These are phyloP conservation scores for Epizoanthus stellaris DNA, from an alignment of 92 coral and sea anemone species.

Conservation along the genomic window DNA sequence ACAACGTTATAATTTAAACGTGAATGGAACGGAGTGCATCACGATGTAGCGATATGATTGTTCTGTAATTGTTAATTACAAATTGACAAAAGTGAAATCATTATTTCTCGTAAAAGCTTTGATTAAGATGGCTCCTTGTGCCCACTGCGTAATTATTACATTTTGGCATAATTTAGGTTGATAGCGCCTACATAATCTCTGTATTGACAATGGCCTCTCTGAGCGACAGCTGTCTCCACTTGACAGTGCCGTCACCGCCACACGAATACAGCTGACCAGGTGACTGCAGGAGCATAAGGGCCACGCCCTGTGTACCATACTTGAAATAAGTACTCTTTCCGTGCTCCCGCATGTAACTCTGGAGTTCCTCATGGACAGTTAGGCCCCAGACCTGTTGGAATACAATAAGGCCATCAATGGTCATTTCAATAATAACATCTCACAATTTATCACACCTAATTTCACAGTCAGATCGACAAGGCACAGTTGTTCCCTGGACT, in stretches of 20 bases:
- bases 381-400: slow-evolving; percentile 91
- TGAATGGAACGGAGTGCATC: neutral
- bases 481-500: too few relatives aligned
- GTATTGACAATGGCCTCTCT: slow-evolving; percentile 86
- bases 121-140: neutral
- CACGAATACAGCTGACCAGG: slow-evolving; percentile 91
- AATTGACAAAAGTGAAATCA: neutral
- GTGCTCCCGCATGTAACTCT: slow-evolving; percentile 89
- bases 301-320: slow-evolving; percentile 96
- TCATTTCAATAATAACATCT: too few relatives aligned
- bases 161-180: neutral
- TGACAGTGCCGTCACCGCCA: slow-evolving; percentile 95
- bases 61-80: neutral
- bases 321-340: slow-evolving; percentile 90
- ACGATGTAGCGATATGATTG: neutral
- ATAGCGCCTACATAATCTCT: slow-evolving; percentile 14
- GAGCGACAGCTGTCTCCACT: slow-evolving; percentile 90
- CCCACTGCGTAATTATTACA: neutral
- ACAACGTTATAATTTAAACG: neutral
- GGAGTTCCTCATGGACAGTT: slow-evolving; percentile 86
- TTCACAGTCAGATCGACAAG: too few relatives aligned
- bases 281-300: slow-evolving; percentile 74
- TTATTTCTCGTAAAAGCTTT: neutral
- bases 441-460: too few relatives aligned
- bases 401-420: neutral